phyloP scores from a whole-genome alignment of 2,113 vertebrate species.

The Prolemur simus region DNA sequence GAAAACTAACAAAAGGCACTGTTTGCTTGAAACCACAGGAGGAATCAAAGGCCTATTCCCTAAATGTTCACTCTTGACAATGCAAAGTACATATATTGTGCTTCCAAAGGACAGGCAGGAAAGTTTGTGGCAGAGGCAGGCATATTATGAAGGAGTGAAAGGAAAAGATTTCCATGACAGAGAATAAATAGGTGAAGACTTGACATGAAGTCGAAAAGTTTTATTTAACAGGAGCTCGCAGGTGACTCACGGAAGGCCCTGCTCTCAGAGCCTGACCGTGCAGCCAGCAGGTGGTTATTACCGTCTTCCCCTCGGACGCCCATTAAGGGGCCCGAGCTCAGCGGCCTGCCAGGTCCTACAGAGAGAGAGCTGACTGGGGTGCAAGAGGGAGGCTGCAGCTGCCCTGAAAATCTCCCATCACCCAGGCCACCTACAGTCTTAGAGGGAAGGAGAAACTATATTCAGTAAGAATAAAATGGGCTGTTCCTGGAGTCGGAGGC shows the following conservation, averaged over 20 bases:
- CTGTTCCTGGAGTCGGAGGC: not conserved
- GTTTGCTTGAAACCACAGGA: not conserved
- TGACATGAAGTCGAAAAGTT: not conserved
- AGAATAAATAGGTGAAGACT: not conserved
- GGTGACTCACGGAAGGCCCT: not conserved
- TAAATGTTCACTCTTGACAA: not conserved
- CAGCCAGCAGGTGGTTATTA: not conserved
- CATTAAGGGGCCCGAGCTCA: not conserved
- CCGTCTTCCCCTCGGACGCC: not conserved
- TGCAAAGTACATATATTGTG: not conserved
- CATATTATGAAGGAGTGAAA: not conserved
- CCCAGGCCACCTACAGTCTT: not conserved
- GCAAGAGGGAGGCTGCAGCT: not conserved
- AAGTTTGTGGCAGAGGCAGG: not conserved
- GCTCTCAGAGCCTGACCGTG: not conserved
- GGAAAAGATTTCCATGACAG: not conserved
- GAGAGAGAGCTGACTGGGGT: not conserved
- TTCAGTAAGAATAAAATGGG: not conserved
- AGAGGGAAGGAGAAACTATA: not conserved
- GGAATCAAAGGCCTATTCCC: not conserved
- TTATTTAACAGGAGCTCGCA: not conserved
- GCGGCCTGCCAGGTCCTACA: not conserved
- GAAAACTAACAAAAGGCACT: conserved; percentile 4
- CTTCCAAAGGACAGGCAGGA: not conserved
- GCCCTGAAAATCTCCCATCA: not conserved